Base-by-base conservation (phyloP, 2,113 vertebrate species). In the Phylloscopus trochiloides region DNA sequence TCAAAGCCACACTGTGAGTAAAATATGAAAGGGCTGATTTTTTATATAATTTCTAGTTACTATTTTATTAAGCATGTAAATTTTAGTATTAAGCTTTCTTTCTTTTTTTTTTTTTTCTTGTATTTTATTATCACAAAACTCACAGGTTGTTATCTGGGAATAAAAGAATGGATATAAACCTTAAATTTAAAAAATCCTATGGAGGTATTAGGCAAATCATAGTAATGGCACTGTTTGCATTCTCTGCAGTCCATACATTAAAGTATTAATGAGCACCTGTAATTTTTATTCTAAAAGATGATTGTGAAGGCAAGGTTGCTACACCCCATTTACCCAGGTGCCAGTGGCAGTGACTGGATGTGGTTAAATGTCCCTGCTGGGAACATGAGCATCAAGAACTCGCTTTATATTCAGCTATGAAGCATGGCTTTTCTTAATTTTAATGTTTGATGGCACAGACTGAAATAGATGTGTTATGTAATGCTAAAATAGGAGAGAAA, bases 381-480 rank as follows among this genome's bases (percentile, higher is more conserved):
- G 58, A 81, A 65, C 36, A 12, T 4, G 8, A 89, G 32, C 65
- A 51, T 78, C 65, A 42, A 84, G 76, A 86, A 83, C 51, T 82
- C 66, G 62, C 67, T 92, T 95, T 66, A 47, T 88, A 73, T 73
- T 80, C 88, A 88, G 52, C 75, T 84, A 29, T 7, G 40, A 88
- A 93, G 68, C 0, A 0, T 62, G 55, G 31, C 71, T 90, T 85
- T 83, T 80, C 82, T 74, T 86, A 45, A 84, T 95, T 92, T 93
- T 80, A 7, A 31, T 65, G 59, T 90, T 95, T 80, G 92, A 88
- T 92, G 82, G 82, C 68, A 71, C 67, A 45, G 88, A 92, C 81
- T 57, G 79, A 96, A 97, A 96, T 95, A 96, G 93, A 59, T 77
- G 62, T 1, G 10, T 97, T 96, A 96, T 71, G 38, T 93, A 96